These are phyloP conservation scores for Hirtodrosophila confusa DNA, from an alignment of 2,888 invertebrate species.

Conservation along the genomic window DNA sequence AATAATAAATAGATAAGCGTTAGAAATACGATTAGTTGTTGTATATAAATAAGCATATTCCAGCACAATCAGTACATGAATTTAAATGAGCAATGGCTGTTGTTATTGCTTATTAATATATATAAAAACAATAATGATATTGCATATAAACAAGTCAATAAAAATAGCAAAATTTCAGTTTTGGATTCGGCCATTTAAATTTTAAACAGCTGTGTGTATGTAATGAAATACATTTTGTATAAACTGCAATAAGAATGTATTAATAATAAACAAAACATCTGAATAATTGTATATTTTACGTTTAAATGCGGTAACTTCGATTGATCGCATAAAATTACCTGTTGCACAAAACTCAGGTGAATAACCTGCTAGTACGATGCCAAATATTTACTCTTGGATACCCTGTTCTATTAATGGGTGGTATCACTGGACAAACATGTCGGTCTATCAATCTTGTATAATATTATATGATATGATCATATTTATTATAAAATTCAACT, in stretches of 20 bases:
- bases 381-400: conserved; percentile 13
- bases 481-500: too few species aligned
- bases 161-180: conserved; percentile 10
- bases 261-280: conserved; percentile 6
- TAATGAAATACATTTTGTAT: neutral
- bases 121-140: neutral
- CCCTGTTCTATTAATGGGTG: too few species aligned
- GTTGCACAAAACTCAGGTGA: conserved; percentile 35
- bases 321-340: conserved; percentile 6
- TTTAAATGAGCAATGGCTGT: too few species aligned
- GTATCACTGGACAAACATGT: too few species aligned
- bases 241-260: conserved; percentile 9
- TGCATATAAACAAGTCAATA: conserved; percentile 15
- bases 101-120: neutral
- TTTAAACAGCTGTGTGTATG: conserved; percentile 11
- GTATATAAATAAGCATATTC: neutral
- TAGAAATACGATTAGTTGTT: neutral
- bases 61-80: conserved; percentile 18
- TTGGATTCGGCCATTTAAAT: neutral
- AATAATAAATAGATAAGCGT: conserved; percentile 18
- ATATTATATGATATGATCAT: too few species aligned
- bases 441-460: too few species aligned
- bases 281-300: neutral
- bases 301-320: neutral
- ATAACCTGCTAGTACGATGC: conserved; percentile 34